These are phyloP conservation scores for Coranthus polyacanthus DNA, from an alignment of 2,797 vertebrate species.

Conservation along the genomic window DNA sequence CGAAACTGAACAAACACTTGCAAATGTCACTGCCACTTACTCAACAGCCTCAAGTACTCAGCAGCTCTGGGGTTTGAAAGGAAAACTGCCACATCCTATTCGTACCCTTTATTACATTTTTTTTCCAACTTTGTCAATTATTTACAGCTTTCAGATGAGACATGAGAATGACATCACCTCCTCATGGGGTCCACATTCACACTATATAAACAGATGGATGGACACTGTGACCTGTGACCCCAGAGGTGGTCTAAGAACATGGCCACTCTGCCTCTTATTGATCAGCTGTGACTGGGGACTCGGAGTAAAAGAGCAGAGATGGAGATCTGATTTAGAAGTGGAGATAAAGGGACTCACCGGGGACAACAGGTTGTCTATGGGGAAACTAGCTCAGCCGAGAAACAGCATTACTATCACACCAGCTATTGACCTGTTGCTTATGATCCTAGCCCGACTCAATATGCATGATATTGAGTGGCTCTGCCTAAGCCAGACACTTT, in stretches of 20 bases:
- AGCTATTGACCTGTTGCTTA: slow-evolving; percentile 86
- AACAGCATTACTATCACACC: slow-evolving; percentile 67
- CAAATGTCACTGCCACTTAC: slow-evolving; percentile 54
- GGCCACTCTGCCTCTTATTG: slow-evolving; percentile 71
- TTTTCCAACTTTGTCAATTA: slow-evolving; percentile 23
- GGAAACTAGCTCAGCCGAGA: slow-evolving; percentile 50
- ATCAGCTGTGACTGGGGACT: slow-evolving; percentile 55
- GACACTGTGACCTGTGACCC: slow-evolving; percentile 70
- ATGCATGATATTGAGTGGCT: slow-evolving; percentile 79
- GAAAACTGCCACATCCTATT: not conserved
- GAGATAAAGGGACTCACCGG: slow-evolving; percentile 61
- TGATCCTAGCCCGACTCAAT: slow-evolving; percentile 77
- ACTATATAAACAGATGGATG: slow-evolving; percentile 65
- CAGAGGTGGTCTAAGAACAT: slow-evolving; percentile 59
- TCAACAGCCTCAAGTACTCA: slow-evolving; percentile 4
- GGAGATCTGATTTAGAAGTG: slow-evolving; percentile 67
- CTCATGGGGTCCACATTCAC: slow-evolving; percentile 35
- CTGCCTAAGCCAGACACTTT: slow-evolving; percentile 67
- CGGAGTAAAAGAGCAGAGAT: slow-evolving; percentile 24
- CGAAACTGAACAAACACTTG: slow-evolving; percentile 49
- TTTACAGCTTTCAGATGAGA: slow-evolving; percentile 34
- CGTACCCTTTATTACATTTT: too few species aligned
- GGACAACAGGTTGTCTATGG: slow-evolving; percentile 70
- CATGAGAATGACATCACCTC: slow-evolving; percentile 39
- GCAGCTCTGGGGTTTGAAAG: not conserved